phyloP scores from a whole-genome alignment of 2,888 invertebrate genomes.

The Elgonia sp. region DNA sequence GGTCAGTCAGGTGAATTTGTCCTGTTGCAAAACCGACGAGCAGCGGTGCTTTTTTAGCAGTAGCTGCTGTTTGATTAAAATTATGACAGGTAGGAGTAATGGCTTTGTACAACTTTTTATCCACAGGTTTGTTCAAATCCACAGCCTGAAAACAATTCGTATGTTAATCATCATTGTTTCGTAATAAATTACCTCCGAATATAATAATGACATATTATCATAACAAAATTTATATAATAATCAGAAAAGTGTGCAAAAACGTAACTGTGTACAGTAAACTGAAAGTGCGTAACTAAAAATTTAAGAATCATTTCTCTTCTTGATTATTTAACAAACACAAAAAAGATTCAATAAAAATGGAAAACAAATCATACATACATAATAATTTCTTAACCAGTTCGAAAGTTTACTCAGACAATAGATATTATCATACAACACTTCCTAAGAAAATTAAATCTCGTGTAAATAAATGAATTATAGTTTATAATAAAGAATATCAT shows the following conservation, averaged over 20 bases:
- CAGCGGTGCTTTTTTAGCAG: constrained; percentile 94
- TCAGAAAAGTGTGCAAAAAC: not conserved
- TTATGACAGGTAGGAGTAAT: constrained; percentile 99
- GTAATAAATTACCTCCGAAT: not conserved
- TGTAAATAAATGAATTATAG: constrained; percentile 18
- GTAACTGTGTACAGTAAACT: not conserved
- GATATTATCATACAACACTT: constrained; percentile 69
- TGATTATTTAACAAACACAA: constrained; percentile 7
- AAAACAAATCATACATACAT: constrained; percentile 66
- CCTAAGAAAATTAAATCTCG: constrained; percentile 66
- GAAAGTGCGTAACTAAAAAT: not conserved
- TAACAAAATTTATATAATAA: not conserved
- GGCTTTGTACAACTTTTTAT: constrained; percentile 99
- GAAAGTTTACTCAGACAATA: constrained; percentile 71
- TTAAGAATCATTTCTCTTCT: not conserved
- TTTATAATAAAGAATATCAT: not conserved
- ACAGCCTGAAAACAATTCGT: constrained; percentile 90
- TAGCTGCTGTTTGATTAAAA: constrained; percentile 95
- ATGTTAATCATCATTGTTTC: constrained; percentile 21
- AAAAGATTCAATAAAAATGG: constrained; percentile 21
- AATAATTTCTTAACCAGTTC: constrained; percentile 74
- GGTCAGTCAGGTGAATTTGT: constrained; percentile 98
- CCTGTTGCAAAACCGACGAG: constrained; percentile 99
- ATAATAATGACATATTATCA: not conserved
- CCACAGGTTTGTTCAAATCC: constrained; percentile 98